A percentile compares a stretch with the other conserved stretches of the same genome.
These are phyloP conservation scores for Drosophila persimilis DNA, from an alignment of 1,140 invertebrate genomes.

Conservation along the genomic window DNA sequence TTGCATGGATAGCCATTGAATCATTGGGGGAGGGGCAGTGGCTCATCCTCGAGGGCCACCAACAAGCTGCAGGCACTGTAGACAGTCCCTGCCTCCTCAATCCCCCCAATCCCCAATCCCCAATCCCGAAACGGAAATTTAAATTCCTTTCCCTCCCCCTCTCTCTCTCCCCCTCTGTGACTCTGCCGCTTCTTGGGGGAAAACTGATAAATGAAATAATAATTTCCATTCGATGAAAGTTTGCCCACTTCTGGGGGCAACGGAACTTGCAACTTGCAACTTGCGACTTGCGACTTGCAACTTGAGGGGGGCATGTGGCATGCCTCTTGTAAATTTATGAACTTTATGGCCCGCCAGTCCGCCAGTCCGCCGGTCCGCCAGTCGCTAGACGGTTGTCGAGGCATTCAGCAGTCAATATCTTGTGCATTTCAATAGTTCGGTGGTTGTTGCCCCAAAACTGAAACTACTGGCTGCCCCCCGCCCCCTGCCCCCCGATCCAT, in stretches of 20 bases:
- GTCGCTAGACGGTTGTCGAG: conserved; percentile 23
- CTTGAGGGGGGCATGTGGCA: conserved; percentile 26
- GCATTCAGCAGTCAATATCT: conserved; percentile 56
- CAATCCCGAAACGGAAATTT: too few species aligned
- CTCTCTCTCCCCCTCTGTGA: neutral
- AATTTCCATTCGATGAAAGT: conserved; percentile 54
- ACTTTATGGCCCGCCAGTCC: conserved; percentile 47
- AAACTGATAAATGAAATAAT: conserved; percentile 51
- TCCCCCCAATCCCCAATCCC: too few species aligned
- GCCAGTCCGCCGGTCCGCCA: conserved; percentile 9
- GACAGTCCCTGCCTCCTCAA: too few species aligned
- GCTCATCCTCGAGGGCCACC: too few species aligned
- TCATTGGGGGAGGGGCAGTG: too few species aligned
- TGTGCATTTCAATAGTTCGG: conserved; percentile 67
- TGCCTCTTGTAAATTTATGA: conserved; percentile 50
- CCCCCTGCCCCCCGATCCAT: neutral
- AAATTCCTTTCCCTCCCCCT: too few species aligned
- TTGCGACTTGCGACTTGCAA: conserved; percentile 4
- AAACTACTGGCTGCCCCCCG: neutral
- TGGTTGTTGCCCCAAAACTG: conserved; percentile 7
- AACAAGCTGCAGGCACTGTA: too few species aligned
- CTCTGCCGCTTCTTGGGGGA: conserved; percentile 9
- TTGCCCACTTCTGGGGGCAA: conserved; percentile 31
- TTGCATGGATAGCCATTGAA: too few species aligned
- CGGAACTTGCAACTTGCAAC: conserved; percentile 20